Conservation (phyloP, 2,888 invertebrate species). For the Priocnemis perturbator region DNA sequence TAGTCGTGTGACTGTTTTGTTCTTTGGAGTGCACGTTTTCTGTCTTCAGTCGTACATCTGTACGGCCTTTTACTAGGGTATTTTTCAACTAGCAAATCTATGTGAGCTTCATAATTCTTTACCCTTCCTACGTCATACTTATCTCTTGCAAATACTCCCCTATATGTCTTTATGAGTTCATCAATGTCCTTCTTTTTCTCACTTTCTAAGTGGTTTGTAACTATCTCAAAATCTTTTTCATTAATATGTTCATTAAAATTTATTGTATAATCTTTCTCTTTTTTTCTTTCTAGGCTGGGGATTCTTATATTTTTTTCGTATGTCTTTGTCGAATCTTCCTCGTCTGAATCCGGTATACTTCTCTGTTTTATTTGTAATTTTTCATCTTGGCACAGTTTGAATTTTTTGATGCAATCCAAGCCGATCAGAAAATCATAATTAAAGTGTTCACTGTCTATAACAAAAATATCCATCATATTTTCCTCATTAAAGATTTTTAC, state of each 20-base stretch:
- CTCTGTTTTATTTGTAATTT: slow-evolving; percentile 31
- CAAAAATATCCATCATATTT: too few relatives aligned
- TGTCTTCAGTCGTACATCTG: too few relatives aligned
- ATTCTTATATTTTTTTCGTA: too few relatives aligned
- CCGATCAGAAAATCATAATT: slow-evolving; percentile 24
- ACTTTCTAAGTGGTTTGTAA: neutral
- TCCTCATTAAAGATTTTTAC: too few relatives aligned
- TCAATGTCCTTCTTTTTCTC: neutral
- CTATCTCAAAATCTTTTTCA: too few relatives aligned
- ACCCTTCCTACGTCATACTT: slow-evolving; percentile 44
- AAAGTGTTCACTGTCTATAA: slow-evolving; percentile 8
- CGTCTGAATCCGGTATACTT: neutral
- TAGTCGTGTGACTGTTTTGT: too few relatives aligned
- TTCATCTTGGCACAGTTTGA: slow-evolving; percentile 38
- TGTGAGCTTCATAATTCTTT: too few relatives aligned
- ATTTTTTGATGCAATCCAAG: slow-evolving; percentile 33
- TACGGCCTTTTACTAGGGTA: too few relatives aligned
- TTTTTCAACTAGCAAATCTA: too few relatives aligned
- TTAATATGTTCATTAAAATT: too few relatives aligned
- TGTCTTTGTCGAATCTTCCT: neutral
- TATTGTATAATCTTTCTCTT: neutral
- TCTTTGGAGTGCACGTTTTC: too few relatives aligned
- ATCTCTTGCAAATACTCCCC: slow-evolving; percentile 31
- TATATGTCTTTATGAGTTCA: slow-evolving; percentile 22
- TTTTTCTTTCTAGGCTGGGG: too few relatives aligned